These are phyloP conservation scores for Sapayoa aenigma DNA, from an alignment of 2,113 vertebrate species.

Conservation along the genomic window DNA sequence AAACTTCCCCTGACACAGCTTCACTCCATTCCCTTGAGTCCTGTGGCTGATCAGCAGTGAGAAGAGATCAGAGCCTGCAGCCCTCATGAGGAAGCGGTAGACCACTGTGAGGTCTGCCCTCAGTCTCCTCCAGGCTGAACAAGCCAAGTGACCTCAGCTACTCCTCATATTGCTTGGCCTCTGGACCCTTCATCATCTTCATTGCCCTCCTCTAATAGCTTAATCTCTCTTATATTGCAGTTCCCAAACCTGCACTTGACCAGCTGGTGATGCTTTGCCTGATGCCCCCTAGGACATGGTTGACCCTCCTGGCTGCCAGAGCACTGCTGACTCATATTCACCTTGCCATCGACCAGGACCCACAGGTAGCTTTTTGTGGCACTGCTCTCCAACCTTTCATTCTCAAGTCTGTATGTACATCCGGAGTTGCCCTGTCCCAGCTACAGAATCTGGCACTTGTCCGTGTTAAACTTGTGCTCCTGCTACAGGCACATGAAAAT, in stretches of 20 bases:
- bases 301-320: background rate
- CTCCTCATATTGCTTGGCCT: background rate
- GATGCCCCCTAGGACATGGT: accelerated
- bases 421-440: background rate
- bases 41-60: too few relatives aligned
- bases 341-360: background rate
- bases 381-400: background rate
- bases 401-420: background rate
- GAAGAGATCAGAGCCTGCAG: background rate
- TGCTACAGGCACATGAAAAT: background rate
- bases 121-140: background rate
- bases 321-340: background rate
- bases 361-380: background rate
- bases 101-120: background rate
- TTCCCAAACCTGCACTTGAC: too few relatives aligned
- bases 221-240: too few relatives aligned
- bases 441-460: background rate
- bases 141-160: background rate
- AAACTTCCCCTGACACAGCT: background rate
- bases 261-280: background rate
- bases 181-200: background rate
- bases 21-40: background rate
- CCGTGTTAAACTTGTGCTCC: background rate
- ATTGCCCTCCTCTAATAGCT: background rate
- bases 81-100: background rate